Conservation (phyloP, 1,140 invertebrate species). For the Leptestheria dahalacensis region DNA sequence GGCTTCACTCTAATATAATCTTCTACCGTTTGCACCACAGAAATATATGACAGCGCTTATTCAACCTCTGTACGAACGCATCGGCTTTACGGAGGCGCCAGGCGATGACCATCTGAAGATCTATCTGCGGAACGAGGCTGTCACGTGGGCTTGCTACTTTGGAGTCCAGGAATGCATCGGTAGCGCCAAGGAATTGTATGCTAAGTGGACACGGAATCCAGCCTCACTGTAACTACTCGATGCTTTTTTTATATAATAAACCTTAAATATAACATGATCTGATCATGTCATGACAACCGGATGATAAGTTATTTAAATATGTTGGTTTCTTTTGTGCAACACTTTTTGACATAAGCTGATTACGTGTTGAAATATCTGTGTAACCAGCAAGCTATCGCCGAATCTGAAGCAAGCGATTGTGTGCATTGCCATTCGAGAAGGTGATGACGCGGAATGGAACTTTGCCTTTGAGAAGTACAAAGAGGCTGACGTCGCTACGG, state of each 20-base stretch:
- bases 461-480: conserved; percentile 28
- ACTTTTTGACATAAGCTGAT: too few relatives aligned
- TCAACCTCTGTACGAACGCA: conserved; percentile 43
- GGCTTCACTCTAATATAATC: neutral
- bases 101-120: conserved; percentile 46
- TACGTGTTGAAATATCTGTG: conserved; percentile 22
- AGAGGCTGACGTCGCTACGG: conserved; percentile 23
- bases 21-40: conserved; percentile 34
- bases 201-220: conserved; percentile 41
- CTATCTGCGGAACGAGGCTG: conserved; percentile 48
- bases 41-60: conserved; percentile 46
- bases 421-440: conserved; percentile 31
- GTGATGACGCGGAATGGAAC: conserved; percentile 31
- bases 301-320: too few relatives aligned
- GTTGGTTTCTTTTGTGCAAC: too few relatives aligned
- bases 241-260: neutral
- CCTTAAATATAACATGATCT: too few relatives aligned
- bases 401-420: conserved; percentile 28
- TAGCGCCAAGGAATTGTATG: conserved; percentile 47
- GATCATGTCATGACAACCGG: too few relatives aligned
- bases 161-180: conserved; percentile 50
- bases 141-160: conserved; percentile 50
- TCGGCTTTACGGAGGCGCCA: conserved; percentile 43
- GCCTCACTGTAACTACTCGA: neutral
- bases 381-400: conserved; percentile 31